These are phyloP conservation scores for Ranitomeya imitator DNA, from an alignment of 2,113 vertebrate genomes.

Conservation along the genomic window DNA sequence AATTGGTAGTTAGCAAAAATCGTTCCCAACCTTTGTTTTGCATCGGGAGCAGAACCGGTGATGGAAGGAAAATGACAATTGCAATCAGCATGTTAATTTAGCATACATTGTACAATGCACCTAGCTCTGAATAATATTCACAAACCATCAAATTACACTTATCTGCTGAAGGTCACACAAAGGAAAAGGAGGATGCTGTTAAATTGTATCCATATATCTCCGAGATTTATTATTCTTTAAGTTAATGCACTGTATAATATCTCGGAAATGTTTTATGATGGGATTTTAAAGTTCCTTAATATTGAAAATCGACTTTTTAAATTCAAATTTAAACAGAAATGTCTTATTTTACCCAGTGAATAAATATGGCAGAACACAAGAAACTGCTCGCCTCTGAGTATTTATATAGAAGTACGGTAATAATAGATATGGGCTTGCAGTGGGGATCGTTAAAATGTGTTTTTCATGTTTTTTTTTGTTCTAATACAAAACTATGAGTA, in stretches of 20 bases:
- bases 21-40: slow-evolving; percentile 42
- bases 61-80: slow-evolving; percentile 37
- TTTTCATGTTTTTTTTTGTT: not conserved
- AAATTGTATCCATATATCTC: slow-evolving; percentile 55
- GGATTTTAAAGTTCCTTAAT: slow-evolving; percentile 52
- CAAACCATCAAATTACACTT: slow-evolving; percentile 53
- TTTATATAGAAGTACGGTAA: not conserved
- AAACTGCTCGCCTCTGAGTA: not conserved
- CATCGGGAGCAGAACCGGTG: slow-evolving; percentile 1
- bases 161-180: slow-evolving; percentile 45
- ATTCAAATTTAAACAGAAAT: slow-evolving; percentile 20
- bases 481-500: not conserved
- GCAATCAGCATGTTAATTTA: slow-evolving; percentile 52
- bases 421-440: not conserved
- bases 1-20: slow-evolving; percentile 35
- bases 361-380: slow-evolving; percentile 6
- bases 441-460: too few relatives aligned
- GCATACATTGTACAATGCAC: slow-evolving; percentile 35
- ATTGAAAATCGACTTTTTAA: slow-evolving; percentile 47
- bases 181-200: slow-evolving; percentile 38
- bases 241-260: slow-evolving; percentile 56
- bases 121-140: slow-evolving; percentile 51
- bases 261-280: slow-evolving; percentile 54
- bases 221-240: slow-evolving; percentile 56
- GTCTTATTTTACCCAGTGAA: slow-evolving; percentile 42